Evolutionary conservation across 2,888 invertebrate species (phyloP).

Genomic region (Zaprionus obscuricornis): DNA sequence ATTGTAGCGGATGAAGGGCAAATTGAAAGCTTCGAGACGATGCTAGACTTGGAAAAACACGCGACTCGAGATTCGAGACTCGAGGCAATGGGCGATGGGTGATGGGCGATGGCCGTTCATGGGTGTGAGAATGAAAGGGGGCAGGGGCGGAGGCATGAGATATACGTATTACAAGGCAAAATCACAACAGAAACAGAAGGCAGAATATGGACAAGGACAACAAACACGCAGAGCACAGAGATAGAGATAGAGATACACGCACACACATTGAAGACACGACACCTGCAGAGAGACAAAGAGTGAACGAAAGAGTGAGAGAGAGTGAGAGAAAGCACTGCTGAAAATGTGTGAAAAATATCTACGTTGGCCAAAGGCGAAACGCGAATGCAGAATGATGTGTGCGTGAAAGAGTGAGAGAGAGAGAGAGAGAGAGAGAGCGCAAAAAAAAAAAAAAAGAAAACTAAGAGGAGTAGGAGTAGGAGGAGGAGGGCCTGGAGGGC

Average conservation of each 20-base stretch:
- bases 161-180: slow-evolving; percentile 30
- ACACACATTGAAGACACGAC: slow-evolving; percentile 4
- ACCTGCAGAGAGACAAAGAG: slow-evolving; percentile 13
- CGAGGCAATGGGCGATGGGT: neutral
- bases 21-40: too few species aligned
- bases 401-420: neutral
- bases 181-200: slow-evolving; percentile 46
- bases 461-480: slow-evolving; percentile 1
- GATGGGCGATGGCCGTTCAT: slow-evolving; percentile 5
- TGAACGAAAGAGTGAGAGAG: neutral
- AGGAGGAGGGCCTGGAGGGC: neutral
- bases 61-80: too few species aligned
- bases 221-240: slow-evolving; percentile 2
- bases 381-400: slow-evolving; percentile 35
- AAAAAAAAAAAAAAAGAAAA: too few species aligned
- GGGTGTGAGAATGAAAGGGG: neutral
- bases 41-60: too few species aligned
- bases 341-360: slow-evolving; percentile 68
- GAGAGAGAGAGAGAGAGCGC: neutral
- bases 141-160: neutral
- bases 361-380: slow-evolving; percentile 59
- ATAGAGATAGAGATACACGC: neutral
- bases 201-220: slow-evolving; percentile 28
- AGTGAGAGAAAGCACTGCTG: slow-evolving; percentile 33
- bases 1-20: too few species aligned